phyloP scores from a whole-genome alignment of 2,113 vertebrate species.

The Microtus richardsoni region DNA sequence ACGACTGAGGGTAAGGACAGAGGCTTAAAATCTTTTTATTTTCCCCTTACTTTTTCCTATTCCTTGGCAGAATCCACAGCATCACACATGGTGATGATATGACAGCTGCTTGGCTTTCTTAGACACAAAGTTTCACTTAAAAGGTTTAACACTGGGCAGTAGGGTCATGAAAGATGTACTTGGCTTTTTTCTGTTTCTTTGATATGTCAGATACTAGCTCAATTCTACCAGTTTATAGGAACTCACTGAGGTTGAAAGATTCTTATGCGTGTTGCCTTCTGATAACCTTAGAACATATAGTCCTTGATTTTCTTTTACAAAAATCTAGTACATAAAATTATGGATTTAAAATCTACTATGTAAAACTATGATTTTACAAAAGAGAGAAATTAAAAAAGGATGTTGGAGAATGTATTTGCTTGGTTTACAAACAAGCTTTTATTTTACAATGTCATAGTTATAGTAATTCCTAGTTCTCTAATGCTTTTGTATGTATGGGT shows the following conservation, averaged over 20 bases:
- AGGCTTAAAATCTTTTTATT: not conserved
- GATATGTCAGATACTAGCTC: slow-evolving; percentile 19
- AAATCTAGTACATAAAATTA: slow-evolving; percentile 11
- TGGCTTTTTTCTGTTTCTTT: slow-evolving; percentile 24
- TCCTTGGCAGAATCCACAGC: not conserved
- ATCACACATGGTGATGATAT: not conserved
- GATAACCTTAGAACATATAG: slow-evolving; percentile 34
- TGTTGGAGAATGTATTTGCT: not conserved
- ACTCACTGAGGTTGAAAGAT: not conserved
- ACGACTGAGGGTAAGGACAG: not conserved
- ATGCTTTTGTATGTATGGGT: not conserved
- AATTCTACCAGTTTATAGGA: not conserved
- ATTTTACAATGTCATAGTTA: not conserved
- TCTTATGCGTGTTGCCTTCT: not conserved
- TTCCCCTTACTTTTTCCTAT: not conserved
- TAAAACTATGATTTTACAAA: slow-evolving; percentile 28
- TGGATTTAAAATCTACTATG: not conserved
- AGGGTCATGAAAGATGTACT: not conserved
- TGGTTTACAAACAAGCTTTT: slow-evolving; percentile 8
- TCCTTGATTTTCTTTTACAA: slow-evolving; percentile 41
- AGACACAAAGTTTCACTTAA: slow-evolving; percentile 10
- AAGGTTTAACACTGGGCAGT: not conserved
- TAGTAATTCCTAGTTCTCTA: not conserved
- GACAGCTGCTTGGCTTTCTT: not conserved
- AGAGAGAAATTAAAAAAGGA: not conserved